Base-by-base conservation (phyloP, 2,888 invertebrate genomes). In the Lacanobia oleracea region DNA sequence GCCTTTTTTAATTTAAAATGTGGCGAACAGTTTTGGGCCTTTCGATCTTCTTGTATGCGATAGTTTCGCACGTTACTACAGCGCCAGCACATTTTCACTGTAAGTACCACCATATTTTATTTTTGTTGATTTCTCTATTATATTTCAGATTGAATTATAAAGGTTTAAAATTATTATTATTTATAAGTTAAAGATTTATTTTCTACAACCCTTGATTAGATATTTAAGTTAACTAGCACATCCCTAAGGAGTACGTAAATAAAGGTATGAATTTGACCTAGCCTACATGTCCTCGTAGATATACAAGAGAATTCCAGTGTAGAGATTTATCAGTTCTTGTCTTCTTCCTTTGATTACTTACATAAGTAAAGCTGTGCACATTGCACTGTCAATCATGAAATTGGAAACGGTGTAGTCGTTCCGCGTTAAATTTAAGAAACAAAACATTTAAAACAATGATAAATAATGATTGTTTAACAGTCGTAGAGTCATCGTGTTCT, bases 31-130 rank as follows among this genome's bases (percentile, higher is more conserved):
- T 84, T 14, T 70, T 84, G 45, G 40, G 84, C 59, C 68, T 79
- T 66, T 71, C 81, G 14, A 66, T 88, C 50, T 74, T 87, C 50
- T 72, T 87, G 45, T 89, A 86, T 75, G 72, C 84, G 53, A 76
- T 89, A 33, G 79, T 88, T 71, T 77, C 85, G 21, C 81, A 87
- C 66, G 90, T 91, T n/a, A 81, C 83, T 1, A 87, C 90, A 6
- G 91, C 91, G 18, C 91, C 92, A 9, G 72, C 86, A n/a, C 86
- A 88, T 77, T 87, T 89, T 75, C 86, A 87, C 18, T 70, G 94
- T 94, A 83, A 93, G 94, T 92, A 16, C 40, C 40, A n/a, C 7
- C 16, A 21, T 50, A 2, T 21, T 33, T 56, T 10, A 5, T 21
- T 50, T 21, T 50, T 6, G 1, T 37, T 14, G 6, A 2, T 23